A percentile compares a stretch with the other conserved stretches of the same genome.
Evolutionary conservation across 2,797 vertebrate genomes (phyloP).

Genomic region (Buceros bicornis): DNA sequence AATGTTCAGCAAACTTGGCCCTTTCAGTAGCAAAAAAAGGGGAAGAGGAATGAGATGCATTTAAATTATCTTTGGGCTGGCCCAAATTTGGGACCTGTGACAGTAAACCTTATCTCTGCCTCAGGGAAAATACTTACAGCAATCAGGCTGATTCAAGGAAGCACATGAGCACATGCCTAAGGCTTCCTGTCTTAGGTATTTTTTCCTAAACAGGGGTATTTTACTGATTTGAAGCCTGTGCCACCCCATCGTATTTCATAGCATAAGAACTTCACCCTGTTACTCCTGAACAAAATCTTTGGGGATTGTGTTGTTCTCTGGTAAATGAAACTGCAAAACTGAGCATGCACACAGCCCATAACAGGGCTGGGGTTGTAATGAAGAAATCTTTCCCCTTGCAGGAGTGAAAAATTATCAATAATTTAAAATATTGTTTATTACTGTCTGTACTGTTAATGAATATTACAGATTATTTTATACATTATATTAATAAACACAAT

Average conservation of each 20-base stretch:
- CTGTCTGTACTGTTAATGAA: background rate
- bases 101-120: slow-evolving; percentile 50
- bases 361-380: background rate
- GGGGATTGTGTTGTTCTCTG: background rate
- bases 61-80: slow-evolving; percentile 44
- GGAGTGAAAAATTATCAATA: background rate
- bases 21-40: background rate
- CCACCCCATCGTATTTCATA: background rate
- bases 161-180: slow-evolving; percentile 35
- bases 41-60: background rate
- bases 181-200: slow-evolving; percentile 35
- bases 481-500: background rate
- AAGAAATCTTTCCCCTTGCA: slow-evolving; percentile 12
- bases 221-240: slow-evolving; percentile 18
- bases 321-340: slow-evolving; percentile 2
- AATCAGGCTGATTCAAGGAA: slow-evolving; percentile 44
- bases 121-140: slow-evolving; percentile 23
- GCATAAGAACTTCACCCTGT: background rate
- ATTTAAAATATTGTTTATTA: background rate
- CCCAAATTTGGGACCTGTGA: slow-evolving; percentile 33
- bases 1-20: background rate
- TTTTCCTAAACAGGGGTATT: slow-evolving; percentile 50
- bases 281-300: slow-evolving; percentile 10
- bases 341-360: background rate
- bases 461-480: background rate